Evolutionary conservation across 2,113 vertebrate species (phyloP), one percentile per base, ranked within the genome.

Genomic region (Microcebus tavaratra): DNA sequence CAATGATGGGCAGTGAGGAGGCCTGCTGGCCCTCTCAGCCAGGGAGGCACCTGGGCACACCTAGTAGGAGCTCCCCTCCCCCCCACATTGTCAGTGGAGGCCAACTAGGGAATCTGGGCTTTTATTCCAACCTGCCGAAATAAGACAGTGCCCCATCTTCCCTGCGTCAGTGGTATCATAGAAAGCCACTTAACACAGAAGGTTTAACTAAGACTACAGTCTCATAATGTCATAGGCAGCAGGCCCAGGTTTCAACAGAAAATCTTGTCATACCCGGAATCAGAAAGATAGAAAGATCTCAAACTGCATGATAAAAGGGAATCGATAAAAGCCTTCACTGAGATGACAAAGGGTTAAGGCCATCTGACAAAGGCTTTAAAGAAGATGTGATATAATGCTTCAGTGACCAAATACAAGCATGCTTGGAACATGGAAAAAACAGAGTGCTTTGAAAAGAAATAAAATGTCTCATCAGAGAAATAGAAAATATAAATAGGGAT

Each of bases 21-120:
- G 8, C 25, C 45, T 31, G 2, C 34, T 36, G 25, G 61, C 57
- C 61, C 73, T 39, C 17, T 50, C n/a, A 31, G 7, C 25, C 34
- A 55, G 48, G 34, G 45, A 18, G 13, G 27, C 12, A 23, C 27
- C 2, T 0, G 15, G 23, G 23, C 25, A n/a, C 3, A 3, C 25
- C 55, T 45, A 36, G 21, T 45, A 6, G 11, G 39, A 88, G 18
- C 53, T 72, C 34, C 25, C 8, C 11, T 0, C 8, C 8, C 53
- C 4, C 7, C 18, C 8, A 13, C 6, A 75, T 21, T 9, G 21
- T 13, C 13, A 1, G 3, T 18, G 13, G 36, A n/a, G 14, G 6
- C 34, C 39, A 36, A 12, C 53, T 25, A 8, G 72, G 31, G 31
- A 25, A 12, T n/a, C 13, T 48, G 55, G 39, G 14, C 27, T 61